Percentiles rank a stretch among this genome's conserved stretches.
Evolutionary conservation across 92 coral and sea anemone species (phyloP).

Genomic region (Phenganax marumi): DNA sequence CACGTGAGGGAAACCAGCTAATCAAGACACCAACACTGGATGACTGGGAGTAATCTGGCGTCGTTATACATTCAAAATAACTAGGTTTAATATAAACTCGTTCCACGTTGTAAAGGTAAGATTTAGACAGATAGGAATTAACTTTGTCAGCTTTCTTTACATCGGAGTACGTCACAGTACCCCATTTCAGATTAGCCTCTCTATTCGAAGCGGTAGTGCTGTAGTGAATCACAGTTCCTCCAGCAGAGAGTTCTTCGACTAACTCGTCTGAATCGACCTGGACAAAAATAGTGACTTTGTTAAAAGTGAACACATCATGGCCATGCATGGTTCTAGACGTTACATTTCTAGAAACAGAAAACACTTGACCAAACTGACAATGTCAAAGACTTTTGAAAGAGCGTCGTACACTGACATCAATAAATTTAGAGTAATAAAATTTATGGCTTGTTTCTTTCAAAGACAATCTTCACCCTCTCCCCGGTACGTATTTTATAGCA

Average conservation of each 20-base stretch:
- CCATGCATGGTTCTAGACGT: too few relatives aligned
- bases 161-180: constrained; percentile 15
- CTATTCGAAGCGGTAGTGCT: background rate
- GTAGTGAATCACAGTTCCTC: constrained; percentile 4
- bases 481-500: too few relatives aligned
- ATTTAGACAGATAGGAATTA: background rate
- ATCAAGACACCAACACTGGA: background rate
- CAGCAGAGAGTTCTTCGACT: background rate
- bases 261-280: background rate
- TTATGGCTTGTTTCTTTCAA: too few relatives aligned
- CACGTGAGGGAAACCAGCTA: constrained; percentile 30
- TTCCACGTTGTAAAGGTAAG: constrained; percentile 1
- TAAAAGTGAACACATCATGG: background rate
- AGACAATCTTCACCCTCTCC: too few relatives aligned
- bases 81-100: background rate
- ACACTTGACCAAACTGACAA: too few relatives aligned
- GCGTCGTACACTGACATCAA: too few relatives aligned
- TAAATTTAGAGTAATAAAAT: too few relatives aligned
- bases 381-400: too few relatives aligned
- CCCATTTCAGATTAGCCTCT: background rate
- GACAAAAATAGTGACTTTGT: background rate
- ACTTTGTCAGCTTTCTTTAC: constrained; percentile 3
- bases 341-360: too few relatives aligned
- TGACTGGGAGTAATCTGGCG: background rate
- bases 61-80: constrained; percentile 4